A percentile compares a stretch with the other conserved stretches of the same genome.
phyloP scores from a whole-genome alignment of 2,113 vertebrate species.

The Eptesicus fuscus region DNA sequence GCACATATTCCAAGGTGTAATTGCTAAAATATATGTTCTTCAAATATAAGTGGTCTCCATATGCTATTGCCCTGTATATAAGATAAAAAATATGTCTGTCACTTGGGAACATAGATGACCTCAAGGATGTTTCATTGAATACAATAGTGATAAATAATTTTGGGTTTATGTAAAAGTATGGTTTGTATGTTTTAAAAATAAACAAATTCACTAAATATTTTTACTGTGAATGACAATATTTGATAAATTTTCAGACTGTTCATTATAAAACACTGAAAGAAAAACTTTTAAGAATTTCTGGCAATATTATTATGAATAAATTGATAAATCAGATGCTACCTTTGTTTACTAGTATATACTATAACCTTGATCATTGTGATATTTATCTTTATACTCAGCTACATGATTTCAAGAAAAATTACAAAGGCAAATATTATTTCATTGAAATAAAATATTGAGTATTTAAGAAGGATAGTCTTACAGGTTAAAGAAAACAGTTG shows the following conservation, averaged over 20 bases:
- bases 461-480: not conserved
- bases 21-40: not conserved
- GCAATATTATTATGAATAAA: not conserved
- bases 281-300: not conserved
- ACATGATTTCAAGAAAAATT: conserved; percentile 14
- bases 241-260: not conserved
- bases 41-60: not conserved
- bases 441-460: not conserved
- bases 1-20: not conserved
- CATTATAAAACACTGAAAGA: not conserved
- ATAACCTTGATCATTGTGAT: not conserved
- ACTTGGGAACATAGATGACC: not conserved
- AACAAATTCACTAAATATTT: not conserved
- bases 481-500: not conserved
- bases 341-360: not conserved
- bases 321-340: not conserved
- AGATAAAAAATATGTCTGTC: not conserved
- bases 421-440: not conserved
- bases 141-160: not conserved
- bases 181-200: not conserved
- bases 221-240: not conserved
- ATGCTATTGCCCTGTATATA: not conserved
- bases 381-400: not conserved
- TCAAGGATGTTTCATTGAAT: not conserved
- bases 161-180: not conserved